Percentiles rank a stretch among this genome's conserved stretches.
Conservation (phyloP, 2,113 vertebrate species). For the Chloropsis hardwickii region DNA sequence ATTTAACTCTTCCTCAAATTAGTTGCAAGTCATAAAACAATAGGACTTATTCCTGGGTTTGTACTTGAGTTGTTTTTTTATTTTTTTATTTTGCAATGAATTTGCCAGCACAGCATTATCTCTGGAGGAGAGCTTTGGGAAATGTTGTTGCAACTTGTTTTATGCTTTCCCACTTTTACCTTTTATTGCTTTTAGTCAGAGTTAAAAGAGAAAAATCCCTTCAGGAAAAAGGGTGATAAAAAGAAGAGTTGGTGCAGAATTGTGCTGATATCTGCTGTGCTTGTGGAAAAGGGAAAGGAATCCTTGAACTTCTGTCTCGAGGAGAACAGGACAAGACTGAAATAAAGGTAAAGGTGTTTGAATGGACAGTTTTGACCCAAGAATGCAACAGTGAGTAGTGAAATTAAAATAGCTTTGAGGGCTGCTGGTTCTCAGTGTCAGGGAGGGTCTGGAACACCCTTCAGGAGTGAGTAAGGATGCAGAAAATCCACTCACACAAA, state of each 20-base stretch:
- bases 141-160: conserved; percentile 16
- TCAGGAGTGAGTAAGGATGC: background rate
- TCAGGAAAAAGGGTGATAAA: background rate
- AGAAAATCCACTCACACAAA: background rate
- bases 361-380: background rate
- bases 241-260: background rate
- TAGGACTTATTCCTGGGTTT: background rate
- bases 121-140: background rate
- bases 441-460: background rate
- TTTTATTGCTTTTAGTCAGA: background rate
- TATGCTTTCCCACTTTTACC: background rate
- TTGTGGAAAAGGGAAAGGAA: background rate
- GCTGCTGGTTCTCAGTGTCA: background rate
- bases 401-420: background rate
- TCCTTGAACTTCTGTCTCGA: background rate
- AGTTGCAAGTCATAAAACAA: background rate
- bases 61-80: background rate
- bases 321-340: background rate
- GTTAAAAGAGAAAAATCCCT: background rate
- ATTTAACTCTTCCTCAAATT: background rate
- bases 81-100: background rate
- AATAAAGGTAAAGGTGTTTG: background rate
- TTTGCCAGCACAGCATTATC: background rate
- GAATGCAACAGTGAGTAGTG: background rate
- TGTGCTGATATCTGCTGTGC: background rate